Conservation (phyloP, 1,140 invertebrate genomes). For the Diorhabda elongata region DNA sequence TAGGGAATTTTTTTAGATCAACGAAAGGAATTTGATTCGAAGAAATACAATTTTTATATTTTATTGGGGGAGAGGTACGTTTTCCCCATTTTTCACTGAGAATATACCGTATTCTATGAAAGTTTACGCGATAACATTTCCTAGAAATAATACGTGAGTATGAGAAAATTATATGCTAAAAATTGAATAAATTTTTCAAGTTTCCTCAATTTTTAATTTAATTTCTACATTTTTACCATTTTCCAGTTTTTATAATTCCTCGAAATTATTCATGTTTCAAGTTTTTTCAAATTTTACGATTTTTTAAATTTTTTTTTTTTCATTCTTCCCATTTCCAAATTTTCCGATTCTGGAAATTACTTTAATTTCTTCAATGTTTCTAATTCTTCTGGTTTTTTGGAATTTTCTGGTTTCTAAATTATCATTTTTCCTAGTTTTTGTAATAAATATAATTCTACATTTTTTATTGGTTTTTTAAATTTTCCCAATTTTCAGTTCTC, state of each 20-base stretch:
- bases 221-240: background rate
- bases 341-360: background rate
- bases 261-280: background rate
- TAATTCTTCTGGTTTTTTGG: too few species aligned
- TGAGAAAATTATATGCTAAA: background rate
- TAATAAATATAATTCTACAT: too few species aligned
- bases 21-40: slow-evolving; percentile 38
- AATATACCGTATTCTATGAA: slow-evolving; percentile 42
- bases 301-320: background rate
- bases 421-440: too few species aligned
- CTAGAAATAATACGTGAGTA: slow-evolving; percentile 52
- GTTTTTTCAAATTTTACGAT: background rate
- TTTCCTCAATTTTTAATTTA: background rate
- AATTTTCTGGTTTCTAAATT: too few species aligned
- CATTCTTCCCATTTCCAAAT: background rate
- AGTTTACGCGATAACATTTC: slow-evolving; percentile 53
- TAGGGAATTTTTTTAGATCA: slow-evolving; percentile 27
- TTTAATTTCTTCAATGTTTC: too few species aligned
- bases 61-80: slow-evolving; percentile 35
- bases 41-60: slow-evolving; percentile 43
- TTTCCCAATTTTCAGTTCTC: too few species aligned
- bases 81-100: slow-evolving; percentile 34
- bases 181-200: background rate
- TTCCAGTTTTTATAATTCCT: background rate
- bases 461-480: too few species aligned